Base-by-base conservation (phyloP, 2,888 invertebrate species). In the Chaitophorus viminalis region DNA sequence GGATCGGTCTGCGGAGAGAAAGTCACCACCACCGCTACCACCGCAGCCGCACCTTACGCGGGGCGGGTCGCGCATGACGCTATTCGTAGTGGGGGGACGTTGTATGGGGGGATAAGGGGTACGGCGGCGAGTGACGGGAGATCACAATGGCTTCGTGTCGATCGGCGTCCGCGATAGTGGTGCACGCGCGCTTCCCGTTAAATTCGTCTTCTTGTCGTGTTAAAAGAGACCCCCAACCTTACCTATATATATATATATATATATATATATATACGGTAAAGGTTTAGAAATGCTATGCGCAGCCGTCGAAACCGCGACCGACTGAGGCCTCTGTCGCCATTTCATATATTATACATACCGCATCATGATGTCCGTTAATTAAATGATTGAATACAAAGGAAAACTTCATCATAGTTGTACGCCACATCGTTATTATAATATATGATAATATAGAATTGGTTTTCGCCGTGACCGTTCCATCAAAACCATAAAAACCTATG, bases 131-230 rank as follows among this genome's bases (percentile, higher is more conserved):
- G 54, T 85, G 46, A 70, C 77, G 76, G 70, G 76, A 36, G 77
- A 85, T 77, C 77, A 86, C 85, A 86, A 86, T 78, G 85, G 85
- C 52, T 78, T 86, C 85, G 33, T 39, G 85, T 77, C 85, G 85
- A 78, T 86, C 78, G 85, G 78, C 85, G 78, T 70, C 52, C 70
- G 54, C 78, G 85, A 86, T 86, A 86, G 78, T 46, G 84, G 6
- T 33, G 84, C 85, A 68, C 76, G 65, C 85, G 46, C 85, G 65
- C 52, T 68, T 68, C 85, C 85, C 85, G 85, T 85, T 85, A 52
- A 77, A 77, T 77, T 52, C 85, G 77, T 85, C 85, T 77, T 77
- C 85, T 68, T 21, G 77, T 77, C 60, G 36, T 60, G 29, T 68
- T 74, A 60, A 83, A 83, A 74, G 54, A 74, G 21, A 4, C 25